Percentiles rank a stretch among this genome's conserved stretches.
Conservation (phyloP, 2,113 vertebrate genomes). For the Pagrus major region DNA sequence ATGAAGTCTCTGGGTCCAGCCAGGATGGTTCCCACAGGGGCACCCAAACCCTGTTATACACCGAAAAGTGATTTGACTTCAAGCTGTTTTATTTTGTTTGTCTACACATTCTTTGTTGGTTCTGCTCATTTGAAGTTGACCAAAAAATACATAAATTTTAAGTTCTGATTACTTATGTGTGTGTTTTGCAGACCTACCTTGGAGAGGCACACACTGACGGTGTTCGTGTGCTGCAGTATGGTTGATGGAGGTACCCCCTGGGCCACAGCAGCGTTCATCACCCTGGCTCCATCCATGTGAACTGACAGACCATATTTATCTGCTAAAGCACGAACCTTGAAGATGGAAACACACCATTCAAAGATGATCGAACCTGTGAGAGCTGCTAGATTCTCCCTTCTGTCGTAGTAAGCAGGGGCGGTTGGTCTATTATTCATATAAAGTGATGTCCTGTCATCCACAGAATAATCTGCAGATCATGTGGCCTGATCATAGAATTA, state of each 20-base stretch:
- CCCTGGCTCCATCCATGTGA: constrained; percentile 89
- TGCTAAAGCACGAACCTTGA: constrained; percentile 84
- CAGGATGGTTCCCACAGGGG: constrained; percentile 85
- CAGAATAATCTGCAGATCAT: too few relatives aligned
- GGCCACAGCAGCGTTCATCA: constrained; percentile 88
- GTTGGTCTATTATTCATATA: too few relatives aligned
- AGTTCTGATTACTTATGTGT: constrained; percentile 22
- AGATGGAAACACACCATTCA: constrained; percentile 15
- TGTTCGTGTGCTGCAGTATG: constrained; percentile 88
- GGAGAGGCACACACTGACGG: constrained; percentile 90
- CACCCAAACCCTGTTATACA: constrained; percentile 85
- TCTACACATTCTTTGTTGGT: background rate
- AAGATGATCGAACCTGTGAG: background rate
- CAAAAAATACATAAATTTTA: background rate
- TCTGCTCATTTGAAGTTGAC: background rate
- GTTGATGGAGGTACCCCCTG: constrained; percentile 76
- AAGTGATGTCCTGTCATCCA: too few relatives aligned
- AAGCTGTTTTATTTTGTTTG: background rate
- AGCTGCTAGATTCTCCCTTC: background rate
- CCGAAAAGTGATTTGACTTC: background rate
- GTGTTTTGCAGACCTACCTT: constrained; percentile 82
- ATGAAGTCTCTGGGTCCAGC: constrained; percentile 85
- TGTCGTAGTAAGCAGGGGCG: background rate
- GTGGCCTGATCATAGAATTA: too few relatives aligned
- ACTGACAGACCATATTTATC: constrained; percentile 80